phyloP scores from a whole-genome alignment of 1,140 invertebrate species.

The Grapholita molesta region DNA sequence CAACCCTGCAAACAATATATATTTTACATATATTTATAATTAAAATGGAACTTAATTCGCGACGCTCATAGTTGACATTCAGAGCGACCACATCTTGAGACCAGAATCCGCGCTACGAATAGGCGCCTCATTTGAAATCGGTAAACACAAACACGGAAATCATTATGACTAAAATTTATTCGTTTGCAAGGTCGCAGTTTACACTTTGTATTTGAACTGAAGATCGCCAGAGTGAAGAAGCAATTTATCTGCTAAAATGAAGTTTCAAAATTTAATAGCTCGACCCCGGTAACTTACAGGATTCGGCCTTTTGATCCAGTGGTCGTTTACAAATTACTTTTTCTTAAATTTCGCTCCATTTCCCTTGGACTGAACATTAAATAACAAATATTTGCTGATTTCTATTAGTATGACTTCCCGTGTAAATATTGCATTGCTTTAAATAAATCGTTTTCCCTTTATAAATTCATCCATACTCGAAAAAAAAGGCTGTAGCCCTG shows the following conservation, averaged over 20 bases:
- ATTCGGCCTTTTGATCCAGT: conserved; percentile 61
- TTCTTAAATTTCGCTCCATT: conserved; percentile 45
- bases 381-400: not conserved
- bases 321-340: conserved; percentile 68
- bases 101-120: not conserved
- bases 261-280: conserved; percentile 73
- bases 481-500: too few species aligned
- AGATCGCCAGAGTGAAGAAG: conserved; percentile 66
- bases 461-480: too few species aligned
- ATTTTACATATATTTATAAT: too few species aligned
- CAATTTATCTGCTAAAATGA: conserved; percentile 71
- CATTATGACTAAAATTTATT: conserved; percentile 47
- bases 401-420: not conserved
- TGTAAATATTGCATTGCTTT: not conserved
- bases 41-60: not conserved
- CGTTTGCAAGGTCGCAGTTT: conserved; percentile 48
- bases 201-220: conserved; percentile 60
- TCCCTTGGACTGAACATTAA: not conserved
- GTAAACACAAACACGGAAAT: conserved; percentile 23
- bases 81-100: not conserved
- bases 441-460: too few species aligned
- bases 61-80: not conserved
- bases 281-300: conserved; percentile 45
- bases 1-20: too few species aligned
- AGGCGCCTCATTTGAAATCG: conserved; percentile 2